These are phyloP conservation scores for Micropoecilia bifurca DNA, from an alignment of 2,797 vertebrate species.

Conservation along the genomic window DNA sequence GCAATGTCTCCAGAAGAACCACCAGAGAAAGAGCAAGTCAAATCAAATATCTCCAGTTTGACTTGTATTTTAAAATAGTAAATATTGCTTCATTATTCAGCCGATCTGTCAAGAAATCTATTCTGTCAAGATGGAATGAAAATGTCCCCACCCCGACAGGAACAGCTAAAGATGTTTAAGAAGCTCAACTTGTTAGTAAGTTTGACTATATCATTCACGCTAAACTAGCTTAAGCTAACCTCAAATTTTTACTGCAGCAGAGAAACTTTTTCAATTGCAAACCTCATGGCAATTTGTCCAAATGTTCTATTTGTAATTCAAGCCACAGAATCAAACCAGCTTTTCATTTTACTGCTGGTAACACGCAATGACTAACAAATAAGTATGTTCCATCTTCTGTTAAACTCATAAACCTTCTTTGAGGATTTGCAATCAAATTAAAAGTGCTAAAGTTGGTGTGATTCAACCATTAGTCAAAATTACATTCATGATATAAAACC, in stretches of 20 bases:
- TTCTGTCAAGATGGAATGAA: not conserved
- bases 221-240: not conserved
- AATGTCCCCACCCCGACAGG: not conserved
- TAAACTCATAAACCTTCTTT: not conserved
- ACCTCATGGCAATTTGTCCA: too few species aligned
- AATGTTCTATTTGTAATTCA: not conserved
- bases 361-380: not conserved
- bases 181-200: not conserved
- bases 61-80: not conserved
- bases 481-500: not conserved
- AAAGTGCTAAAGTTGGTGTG: not conserved
- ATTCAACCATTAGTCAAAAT: not conserved
- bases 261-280: not conserved
- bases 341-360: not conserved
- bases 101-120: not conserved
- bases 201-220: not conserved
- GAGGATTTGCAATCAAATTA: not conserved
- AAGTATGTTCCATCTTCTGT: not conserved
- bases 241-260: not conserved
- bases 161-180: not conserved
- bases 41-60: not conserved
- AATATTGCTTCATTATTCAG: not conserved
- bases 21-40: not conserved
- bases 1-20: not conserved
- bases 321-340: not conserved